These are phyloP conservation scores for Clarias fuscus DNA, from an alignment of 2,797 vertebrate species.

Conservation along the genomic window DNA sequence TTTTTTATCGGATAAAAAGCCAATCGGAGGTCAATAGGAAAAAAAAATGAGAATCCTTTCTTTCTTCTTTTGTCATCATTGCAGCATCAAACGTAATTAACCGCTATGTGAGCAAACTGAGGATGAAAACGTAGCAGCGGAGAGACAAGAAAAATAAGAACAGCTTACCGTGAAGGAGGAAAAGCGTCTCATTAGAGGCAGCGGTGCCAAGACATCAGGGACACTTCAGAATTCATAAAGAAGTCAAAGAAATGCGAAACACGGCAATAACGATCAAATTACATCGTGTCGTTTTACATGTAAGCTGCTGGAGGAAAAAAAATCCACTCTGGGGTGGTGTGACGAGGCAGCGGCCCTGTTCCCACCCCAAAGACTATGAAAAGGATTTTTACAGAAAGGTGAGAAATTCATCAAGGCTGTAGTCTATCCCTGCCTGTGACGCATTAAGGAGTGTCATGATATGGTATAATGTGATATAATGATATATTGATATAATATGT, in stretches of 20 bases:
- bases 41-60: conserved; percentile 15
- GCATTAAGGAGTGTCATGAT: no score
- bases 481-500: no score
- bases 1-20: neutral
- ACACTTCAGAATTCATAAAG: neutral
- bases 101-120: conserved; percentile 11
- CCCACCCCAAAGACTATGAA: no score
- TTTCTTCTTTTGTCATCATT: neutral
- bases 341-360: no score
- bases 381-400: neutral
- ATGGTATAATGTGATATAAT: no score
- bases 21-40: neutral
- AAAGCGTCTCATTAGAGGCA: conserved; percentile 6
- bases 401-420: no score
- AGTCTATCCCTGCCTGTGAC: no score
- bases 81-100: conserved; percentile 39
- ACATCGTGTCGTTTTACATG: neutral
- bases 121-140: conserved; percentile 7
- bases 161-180: neutral
- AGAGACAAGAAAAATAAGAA: conserved; percentile 11
- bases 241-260: neutral
- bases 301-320: no score
- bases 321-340: no score
- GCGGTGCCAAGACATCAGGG: neutral
- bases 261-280: neutral